Evolutionary conservation across 2,797 vertebrate genomes (phyloP).

Genomic region (Premnoplex brunnescens): DNA sequence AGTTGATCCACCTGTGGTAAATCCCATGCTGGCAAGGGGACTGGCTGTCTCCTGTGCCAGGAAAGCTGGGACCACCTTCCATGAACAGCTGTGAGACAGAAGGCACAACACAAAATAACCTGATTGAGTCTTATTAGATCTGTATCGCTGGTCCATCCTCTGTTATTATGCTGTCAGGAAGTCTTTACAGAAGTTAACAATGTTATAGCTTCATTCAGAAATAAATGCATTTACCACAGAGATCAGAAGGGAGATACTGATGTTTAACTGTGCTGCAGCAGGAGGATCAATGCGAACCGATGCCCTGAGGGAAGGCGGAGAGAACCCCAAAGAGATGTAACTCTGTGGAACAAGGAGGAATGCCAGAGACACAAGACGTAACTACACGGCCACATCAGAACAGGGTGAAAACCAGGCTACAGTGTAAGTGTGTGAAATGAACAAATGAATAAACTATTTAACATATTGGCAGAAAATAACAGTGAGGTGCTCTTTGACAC

Average conservation of each 20-base stretch:
- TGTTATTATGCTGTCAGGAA: neutral
- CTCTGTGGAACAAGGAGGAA: neutral
- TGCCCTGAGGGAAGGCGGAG: neutral
- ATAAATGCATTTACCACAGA: neutral
- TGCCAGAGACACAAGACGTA: neutral
- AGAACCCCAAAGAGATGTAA: neutral
- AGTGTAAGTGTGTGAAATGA: neutral
- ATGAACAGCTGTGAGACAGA: neutral
- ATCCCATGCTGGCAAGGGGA: neutral
- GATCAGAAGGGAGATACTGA: constrained; percentile 8
- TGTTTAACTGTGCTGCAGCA: neutral
- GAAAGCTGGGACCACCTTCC: neutral
- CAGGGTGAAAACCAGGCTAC: neutral
- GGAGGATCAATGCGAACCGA: neutral
- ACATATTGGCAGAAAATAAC: neutral
- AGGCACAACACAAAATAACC: neutral
- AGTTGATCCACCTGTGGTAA: neutral
- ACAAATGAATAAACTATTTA: neutral
- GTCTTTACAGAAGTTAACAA: neutral
- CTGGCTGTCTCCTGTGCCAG: neutral
- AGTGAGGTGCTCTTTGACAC: neutral
- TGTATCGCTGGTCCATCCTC: neutral
- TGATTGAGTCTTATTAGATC: neutral
- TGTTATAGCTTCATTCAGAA: neutral
- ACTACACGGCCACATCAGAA: fast-evolving